Base-by-base conservation (phyloP, 2,888 invertebrate genomes). In the Nesidiocoris tenuis region DNA sequence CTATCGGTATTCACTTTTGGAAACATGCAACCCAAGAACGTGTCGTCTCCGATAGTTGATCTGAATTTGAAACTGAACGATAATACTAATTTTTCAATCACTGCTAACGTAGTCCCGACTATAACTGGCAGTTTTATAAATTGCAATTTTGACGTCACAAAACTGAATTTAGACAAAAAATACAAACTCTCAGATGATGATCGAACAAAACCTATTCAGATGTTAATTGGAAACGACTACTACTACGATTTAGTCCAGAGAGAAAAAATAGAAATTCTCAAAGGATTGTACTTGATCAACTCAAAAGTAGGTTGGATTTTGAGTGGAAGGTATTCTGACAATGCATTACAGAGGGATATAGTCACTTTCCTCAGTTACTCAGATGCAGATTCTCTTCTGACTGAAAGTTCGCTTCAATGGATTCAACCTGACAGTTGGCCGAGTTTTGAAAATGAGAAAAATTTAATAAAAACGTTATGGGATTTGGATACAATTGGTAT, bases 401-500 rank as follows among this genome's bases (percentile, higher is more conserved):
- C n/a, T n/a, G n/a, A 1, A 12, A 54, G 55, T 21, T 1, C 3
- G 19, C 12, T 1, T 12, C 2, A 54, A n/a, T 39, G 17, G 24
- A 1, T 22, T n/a, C 9, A 7, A 3, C 71, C 71, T 18, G 71
- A 71, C 17, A n/a, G n/a, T n/a, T n/a, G n/a, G n/a, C 71, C 61
- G 2, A 12, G 59, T 2, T 1, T 72, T 1, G 19, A 54, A n/a
- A 55, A 72, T 63, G 64, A 64, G n/a, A 23, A 63, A 2, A 63
- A n/a, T n/a, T n/a, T n/a, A n/a, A n/a, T 63, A 0, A 63, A 63
- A 21, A 18, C 39, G 2, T 1, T 72, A 0, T 72, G 72, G 72
- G 72, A 72, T 21, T 19, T 72, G 0, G 72, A 72, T 12, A 21
- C 72, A 0, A 54, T 72, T 23, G 72, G 72, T 2, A 63, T 72